phyloP scores from a whole-genome alignment of 2,888 invertebrate species.

The Crocallis elinguaria region DNA sequence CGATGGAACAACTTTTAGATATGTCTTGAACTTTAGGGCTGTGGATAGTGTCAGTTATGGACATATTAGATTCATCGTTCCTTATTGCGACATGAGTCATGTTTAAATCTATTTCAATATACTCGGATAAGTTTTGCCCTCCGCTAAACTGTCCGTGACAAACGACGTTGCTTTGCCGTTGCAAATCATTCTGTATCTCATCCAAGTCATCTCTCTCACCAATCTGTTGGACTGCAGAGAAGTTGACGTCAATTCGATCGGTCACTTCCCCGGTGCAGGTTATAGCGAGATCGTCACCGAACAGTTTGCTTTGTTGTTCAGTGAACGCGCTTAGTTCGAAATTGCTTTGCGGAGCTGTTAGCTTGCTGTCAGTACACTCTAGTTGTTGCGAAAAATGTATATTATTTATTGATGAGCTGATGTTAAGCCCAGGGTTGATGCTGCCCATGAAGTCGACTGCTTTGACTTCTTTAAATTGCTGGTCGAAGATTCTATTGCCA shows the following conservation, averaged over 20 bases:
- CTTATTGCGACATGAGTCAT: constrained; percentile 53
- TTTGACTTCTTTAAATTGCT: constrained; percentile 71
- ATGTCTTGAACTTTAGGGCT: constrained; percentile 65
- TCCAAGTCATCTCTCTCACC: constrained; percentile 64
- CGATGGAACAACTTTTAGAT: constrained; percentile 45
- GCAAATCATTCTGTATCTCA: constrained; percentile 64
- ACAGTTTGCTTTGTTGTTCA: constrained; percentile 63
- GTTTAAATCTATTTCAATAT: constrained; percentile 72
- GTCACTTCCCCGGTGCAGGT: constrained; percentile 57
- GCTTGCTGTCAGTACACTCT: constrained; percentile 55
- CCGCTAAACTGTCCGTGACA: constrained; percentile 49
- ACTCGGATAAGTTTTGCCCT: constrained; percentile 57
- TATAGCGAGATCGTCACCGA: constrained; percentile 58
- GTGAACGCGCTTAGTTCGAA: constrained; percentile 68
- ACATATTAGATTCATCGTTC: constrained; percentile 68
- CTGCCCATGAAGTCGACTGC: constrained; percentile 54
- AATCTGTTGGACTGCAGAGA: constrained; percentile 58
- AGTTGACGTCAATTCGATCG: constrained; percentile 64
- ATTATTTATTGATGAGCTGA: constrained; percentile 54
- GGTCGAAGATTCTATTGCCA: constrained; percentile 66
- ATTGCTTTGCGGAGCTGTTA: constrained; percentile 52
- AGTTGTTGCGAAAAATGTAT: constrained; percentile 55
- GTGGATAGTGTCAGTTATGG: constrained; percentile 68
- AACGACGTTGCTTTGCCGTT: constrained; percentile 44
- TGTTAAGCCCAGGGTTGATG: constrained; percentile 43